Evolutionary conservation across 2,113 vertebrate species (phyloP).

Genomic region (Oceanodroma tethys): DNA sequence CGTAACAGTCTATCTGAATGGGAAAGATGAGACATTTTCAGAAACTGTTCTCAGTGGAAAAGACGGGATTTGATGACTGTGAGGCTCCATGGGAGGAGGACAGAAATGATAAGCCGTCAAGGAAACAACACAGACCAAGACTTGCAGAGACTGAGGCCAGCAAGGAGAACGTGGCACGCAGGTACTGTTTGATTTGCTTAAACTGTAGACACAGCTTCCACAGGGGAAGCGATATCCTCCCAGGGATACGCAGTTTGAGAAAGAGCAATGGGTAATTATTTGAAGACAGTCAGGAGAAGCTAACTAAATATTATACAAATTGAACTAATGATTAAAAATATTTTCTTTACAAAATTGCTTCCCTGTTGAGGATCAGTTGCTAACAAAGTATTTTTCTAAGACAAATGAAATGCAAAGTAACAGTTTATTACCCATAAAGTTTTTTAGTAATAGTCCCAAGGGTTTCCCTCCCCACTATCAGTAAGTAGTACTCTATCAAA

Average conservation of each 20-base stretch:
- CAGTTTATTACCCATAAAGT: not conserved
- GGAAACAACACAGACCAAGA: not conserved
- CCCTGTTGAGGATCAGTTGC: not conserved
- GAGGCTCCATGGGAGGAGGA: not conserved
- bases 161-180: rapidly evolving
- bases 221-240: not conserved
- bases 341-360: not conserved
- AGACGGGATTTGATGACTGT: not conserved
- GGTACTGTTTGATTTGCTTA: not conserved
- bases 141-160: not conserved
- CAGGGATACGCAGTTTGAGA: not conserved
- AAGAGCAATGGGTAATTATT: not conserved
- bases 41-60: not conserved
- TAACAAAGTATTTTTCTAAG: not conserved
- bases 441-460: not conserved
- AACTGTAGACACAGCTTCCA: not conserved
- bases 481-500: not conserved
- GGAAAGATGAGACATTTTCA: not conserved
- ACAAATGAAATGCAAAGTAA: slow-evolving; percentile 19
- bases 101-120: not conserved
- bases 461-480: not conserved
- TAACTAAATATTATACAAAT: not conserved
- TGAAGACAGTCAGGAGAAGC: not conserved
- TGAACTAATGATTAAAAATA: not conserved
- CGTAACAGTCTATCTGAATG: not conserved